A percentile compares a stretch with the other conserved stretches of the same genome.
phyloP scores from a whole-genome alignment of 1,140 invertebrate species.

The Eueides isabella region DNA sequence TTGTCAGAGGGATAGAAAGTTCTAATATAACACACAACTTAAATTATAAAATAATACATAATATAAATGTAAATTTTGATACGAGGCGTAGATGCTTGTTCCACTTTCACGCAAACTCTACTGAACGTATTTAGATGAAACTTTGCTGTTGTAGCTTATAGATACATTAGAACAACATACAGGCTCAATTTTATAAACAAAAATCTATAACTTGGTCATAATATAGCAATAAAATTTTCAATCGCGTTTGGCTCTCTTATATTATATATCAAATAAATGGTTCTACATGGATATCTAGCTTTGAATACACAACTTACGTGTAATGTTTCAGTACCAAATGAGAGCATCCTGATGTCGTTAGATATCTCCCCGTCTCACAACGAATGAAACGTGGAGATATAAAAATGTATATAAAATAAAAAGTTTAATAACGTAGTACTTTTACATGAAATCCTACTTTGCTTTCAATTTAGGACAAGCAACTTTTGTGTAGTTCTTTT shows the following conservation, averaged over 20 bases:
- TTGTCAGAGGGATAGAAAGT: slow-evolving; percentile 15
- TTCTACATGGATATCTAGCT: no score
- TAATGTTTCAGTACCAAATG: not conserved
- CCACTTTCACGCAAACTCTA: no score
- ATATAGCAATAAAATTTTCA: no score
- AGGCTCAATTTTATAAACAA: no score
- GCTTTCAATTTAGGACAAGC: slow-evolving; percentile 13
- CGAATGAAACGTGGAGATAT: not conserved
- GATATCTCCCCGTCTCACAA: not conserved
- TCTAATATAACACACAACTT: not conserved
- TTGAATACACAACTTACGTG: not conserved
- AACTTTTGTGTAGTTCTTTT: slow-evolving; percentile 13
- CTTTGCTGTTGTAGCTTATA: no score
- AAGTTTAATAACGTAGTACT: slow-evolving; percentile 3
- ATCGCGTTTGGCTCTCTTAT: no score
- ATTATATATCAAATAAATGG: no score
- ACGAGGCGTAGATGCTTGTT: no score
- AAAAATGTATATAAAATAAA: not conserved
- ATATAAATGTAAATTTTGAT: not conserved
- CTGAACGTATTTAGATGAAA: no score
- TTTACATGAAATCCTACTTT: slow-evolving; percentile 13
- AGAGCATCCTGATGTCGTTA: not conserved
- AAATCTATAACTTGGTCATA: no score
- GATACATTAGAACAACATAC: no score
- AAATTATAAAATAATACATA: not conserved